Evolutionary conservation across 2,113 vertebrate genomes (phyloP).

Genomic region (Platanista minor): DNA sequence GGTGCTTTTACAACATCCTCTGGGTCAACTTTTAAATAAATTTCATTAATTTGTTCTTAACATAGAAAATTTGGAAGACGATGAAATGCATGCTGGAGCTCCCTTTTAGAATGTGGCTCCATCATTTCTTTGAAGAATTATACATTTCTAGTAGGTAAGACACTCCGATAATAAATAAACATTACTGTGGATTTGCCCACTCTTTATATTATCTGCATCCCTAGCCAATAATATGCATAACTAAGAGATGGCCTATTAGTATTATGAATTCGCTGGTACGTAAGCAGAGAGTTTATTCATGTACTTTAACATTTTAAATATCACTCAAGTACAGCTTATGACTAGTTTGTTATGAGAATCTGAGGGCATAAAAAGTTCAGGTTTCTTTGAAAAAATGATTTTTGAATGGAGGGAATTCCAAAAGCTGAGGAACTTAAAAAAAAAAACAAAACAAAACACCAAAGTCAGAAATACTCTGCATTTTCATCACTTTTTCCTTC

Average conservation of each 20-base stretch:
- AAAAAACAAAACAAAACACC: background rate
- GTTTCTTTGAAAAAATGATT: conserved; percentile 14
- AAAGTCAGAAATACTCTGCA: conserved; percentile 47
- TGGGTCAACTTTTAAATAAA: conserved; percentile 15
- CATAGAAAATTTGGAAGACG: background rate
- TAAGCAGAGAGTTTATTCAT: background rate
- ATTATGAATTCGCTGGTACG: background rate
- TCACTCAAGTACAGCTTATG: background rate
- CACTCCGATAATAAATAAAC: background rate
- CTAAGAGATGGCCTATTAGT: background rate
- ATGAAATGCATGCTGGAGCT: background rate
- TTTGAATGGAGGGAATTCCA: conserved; percentile 55
- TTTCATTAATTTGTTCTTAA: conserved; percentile 21
- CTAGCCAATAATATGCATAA: background rate
- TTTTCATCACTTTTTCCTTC: conserved; percentile 67
- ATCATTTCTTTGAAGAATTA: background rate
- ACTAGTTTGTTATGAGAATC: conserved; percentile 10
- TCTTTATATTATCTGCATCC: background rate
- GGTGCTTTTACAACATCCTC: background rate
- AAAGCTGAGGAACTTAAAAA: conserved; percentile 16
- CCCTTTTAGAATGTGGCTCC: background rate
- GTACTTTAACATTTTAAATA: background rate
- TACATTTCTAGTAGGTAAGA: background rate
- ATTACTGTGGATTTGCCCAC: background rate
- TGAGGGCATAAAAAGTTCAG: conserved; percentile 8